A percentile compares a stretch with the other conserved stretches of the same genome.
phyloP scores from a whole-genome alignment of 92 coral and sea anemone species.

The Metridium senile region DNA sequence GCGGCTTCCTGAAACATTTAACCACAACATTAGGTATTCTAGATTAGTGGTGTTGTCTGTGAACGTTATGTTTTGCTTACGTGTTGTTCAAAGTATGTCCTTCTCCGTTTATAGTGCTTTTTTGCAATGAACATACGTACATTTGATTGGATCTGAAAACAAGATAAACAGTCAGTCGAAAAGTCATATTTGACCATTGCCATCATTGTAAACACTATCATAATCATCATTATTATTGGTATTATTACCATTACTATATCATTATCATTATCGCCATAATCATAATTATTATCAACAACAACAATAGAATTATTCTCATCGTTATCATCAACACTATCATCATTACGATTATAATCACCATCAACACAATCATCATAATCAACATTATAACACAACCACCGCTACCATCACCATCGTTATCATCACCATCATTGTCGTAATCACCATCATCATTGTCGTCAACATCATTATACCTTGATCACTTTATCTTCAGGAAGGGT shows the following conservation, averaged over 20 bases:
- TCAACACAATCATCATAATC: no score
- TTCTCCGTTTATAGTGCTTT: slow-evolving; percentile 67
- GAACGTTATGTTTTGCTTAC: slow-evolving; percentile 52
- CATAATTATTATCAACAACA: neutral
- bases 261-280: neutral
- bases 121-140: slow-evolving; percentile 85
- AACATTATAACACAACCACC: no score
- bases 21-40: no score
- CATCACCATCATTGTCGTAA: no score
- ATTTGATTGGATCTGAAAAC: slow-evolving; percentile 84
- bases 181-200: neutral
- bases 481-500: slow-evolving; percentile 70
- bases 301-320: neutral
- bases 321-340: neutral
- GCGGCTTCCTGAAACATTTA: slow-evolving; percentile 67
- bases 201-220: neutral
- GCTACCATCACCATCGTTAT: no score
- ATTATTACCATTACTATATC: neutral
- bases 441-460: neutral
- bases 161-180: slow-evolving; percentile 1
- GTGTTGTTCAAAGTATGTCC: slow-evolving; percentile 81
- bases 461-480: slow-evolving; percentile 61
- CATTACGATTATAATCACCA: no score
- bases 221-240: neutral
- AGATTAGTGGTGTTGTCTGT: no score